phyloP scores from a whole-genome alignment of 2,797 vertebrate species.

The Brotula barbata region DNA sequence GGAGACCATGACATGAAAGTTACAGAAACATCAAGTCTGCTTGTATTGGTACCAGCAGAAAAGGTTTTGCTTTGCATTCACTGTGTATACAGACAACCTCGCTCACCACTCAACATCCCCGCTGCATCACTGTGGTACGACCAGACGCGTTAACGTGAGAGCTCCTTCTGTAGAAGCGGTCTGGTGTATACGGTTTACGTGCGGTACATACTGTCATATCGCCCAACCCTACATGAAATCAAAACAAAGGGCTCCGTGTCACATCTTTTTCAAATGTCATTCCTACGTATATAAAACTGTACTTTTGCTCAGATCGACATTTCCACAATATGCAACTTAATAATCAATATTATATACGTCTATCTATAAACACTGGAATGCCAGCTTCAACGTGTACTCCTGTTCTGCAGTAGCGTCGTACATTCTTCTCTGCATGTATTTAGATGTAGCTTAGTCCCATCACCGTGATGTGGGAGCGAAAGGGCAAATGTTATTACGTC shows the following conservation, averaged over 20 bases:
- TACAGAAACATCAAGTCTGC: no score
- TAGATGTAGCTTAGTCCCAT: not conserved
- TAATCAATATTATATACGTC: not conserved
- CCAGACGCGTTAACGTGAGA: no score
- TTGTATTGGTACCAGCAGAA: no score
- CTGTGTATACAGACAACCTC: no score
- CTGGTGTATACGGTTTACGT: not conserved
- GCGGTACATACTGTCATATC: not conserved
- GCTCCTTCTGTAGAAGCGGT: not conserved
- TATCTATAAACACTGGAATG: slow-evolving; percentile 21
- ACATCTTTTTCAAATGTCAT: slow-evolving; percentile 22
- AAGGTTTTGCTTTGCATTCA: no score
- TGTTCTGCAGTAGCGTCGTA: slow-evolving; percentile 8
- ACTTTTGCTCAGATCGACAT: slow-evolving; percentile 41
- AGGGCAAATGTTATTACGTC: not conserved
- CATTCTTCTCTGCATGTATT: slow-evolving; percentile 32
- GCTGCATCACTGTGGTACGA: no score
- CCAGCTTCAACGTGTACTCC: slow-evolving; percentile 24
- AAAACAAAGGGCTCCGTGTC: slow-evolving; percentile 33
- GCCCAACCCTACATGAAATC: not conserved
- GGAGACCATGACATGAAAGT: no score
- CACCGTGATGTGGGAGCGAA: slow-evolving; percentile 9
- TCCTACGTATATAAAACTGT: slow-evolving; percentile 26
- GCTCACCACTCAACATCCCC: no score
- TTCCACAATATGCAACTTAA: slow-evolving; percentile 16